Conservation (phyloP, 2,888 invertebrate species). For the Ormyrus labotus region DNA sequence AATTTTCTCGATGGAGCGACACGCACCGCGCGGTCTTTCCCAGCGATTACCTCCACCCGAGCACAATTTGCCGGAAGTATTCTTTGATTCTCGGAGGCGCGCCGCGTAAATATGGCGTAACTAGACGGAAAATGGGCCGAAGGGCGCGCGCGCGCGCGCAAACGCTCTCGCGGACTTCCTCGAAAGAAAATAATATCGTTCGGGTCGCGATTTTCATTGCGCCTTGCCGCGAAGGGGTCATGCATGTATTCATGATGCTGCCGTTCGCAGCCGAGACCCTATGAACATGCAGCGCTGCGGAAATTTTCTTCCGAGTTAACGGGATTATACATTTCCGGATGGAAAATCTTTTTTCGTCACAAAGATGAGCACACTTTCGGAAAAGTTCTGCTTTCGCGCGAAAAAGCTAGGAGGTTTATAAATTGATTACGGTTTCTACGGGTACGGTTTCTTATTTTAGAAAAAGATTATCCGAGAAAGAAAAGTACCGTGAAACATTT, state of each 20-base stretch:
- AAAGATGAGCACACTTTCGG: background rate
- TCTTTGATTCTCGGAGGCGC: conserved; percentile 20
- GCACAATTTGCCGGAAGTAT: conserved; percentile 6
- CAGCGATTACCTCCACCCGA: conserved; percentile 3
- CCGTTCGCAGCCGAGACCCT: background rate
- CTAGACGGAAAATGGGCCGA: conserved; percentile 28
- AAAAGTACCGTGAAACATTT: background rate
- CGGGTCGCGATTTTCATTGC: background rate
- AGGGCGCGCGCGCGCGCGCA: background rate
- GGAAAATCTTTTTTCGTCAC: background rate
- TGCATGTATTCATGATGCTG: conserved; percentile 36
- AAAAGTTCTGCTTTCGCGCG: background rate
- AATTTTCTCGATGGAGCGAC: conserved; percentile 24
- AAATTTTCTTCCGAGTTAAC: background rate
- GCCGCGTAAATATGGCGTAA: background rate
- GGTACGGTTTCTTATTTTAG: background rate
- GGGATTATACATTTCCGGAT: background rate
- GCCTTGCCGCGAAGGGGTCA: background rate
- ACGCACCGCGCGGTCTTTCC: background rate
- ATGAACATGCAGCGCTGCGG: background rate
- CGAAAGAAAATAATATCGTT: too few species aligned
- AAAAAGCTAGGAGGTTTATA: background rate
- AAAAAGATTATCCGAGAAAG: background rate
- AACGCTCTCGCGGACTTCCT: background rate
- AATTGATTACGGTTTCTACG: background rate